phyloP scores from a whole-genome alignment of 2,113 vertebrate genomes.

The Melanotaenia duboulayi region DNA sequence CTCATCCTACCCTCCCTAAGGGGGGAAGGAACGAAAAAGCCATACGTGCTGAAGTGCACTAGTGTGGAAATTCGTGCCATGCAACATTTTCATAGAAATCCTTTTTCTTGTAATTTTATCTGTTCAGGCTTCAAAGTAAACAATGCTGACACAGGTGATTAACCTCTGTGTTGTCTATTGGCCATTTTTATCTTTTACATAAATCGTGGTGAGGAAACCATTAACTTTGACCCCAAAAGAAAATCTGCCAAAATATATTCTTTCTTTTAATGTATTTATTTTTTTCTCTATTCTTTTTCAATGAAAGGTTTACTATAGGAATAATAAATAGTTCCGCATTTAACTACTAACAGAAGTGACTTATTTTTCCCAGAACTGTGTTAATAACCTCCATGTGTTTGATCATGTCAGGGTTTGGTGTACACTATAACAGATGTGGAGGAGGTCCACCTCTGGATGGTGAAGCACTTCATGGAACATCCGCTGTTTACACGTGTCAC shows the following conservation, averaged over 20 bases:
- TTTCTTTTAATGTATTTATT: neutral
- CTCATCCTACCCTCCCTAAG: constrained; percentile 2
- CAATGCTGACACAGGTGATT: constrained; percentile 68
- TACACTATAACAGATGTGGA: constrained; percentile 92
- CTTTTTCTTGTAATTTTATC: constrained; percentile 73
- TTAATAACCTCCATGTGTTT: constrained; percentile 41
- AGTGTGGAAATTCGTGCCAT: constrained; percentile 56
- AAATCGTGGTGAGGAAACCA: constrained; percentile 41
- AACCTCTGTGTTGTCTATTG: constrained; percentile 65
- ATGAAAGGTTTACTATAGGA: neutral
- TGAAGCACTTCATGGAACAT: constrained; percentile 89
- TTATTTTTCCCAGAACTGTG: constrained; percentile 17
- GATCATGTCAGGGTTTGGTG: constrained; percentile 85
- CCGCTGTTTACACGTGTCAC: constrained; percentile 86
- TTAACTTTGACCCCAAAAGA: neutral
- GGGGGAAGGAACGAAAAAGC: neutral
- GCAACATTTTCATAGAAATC: constrained; percentile 69
- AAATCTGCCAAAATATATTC: constrained; percentile 11
- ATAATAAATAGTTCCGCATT: neutral
- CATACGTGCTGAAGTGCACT: constrained; percentile 16
- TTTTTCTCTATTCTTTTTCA: neutral
- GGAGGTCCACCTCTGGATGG: constrained; percentile 92
- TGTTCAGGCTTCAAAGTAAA: constrained; percentile 63
- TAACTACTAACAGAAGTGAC: neutral
- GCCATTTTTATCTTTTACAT: constrained; percentile 69